Evolutionary conservation across 2,797 vertebrate species (phyloP).

Genomic region (Lutjanus campechanus): DNA sequence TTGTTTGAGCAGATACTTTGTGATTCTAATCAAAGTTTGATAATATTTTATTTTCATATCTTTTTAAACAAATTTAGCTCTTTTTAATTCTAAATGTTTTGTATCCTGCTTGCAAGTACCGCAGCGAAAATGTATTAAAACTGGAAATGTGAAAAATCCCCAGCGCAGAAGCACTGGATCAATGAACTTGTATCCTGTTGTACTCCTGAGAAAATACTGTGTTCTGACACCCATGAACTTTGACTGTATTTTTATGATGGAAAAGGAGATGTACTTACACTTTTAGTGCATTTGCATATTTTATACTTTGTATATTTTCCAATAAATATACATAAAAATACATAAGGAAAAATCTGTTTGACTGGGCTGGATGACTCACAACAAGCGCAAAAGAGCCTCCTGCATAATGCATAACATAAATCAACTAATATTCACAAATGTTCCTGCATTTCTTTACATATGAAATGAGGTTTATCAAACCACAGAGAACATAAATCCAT

Average conservation of each 20-base stretch:
- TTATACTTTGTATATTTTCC: background rate
- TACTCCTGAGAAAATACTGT: too few relatives aligned
- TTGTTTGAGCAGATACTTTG: background rate
- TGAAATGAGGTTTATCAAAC: slow-evolving; percentile 20
- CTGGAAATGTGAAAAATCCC: too few relatives aligned
- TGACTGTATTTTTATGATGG: too few relatives aligned
- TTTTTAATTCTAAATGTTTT: too few relatives aligned
- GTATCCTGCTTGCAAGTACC: too few relatives aligned
- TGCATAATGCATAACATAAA: background rate
- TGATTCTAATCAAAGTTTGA: background rate
- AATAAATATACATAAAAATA: too few relatives aligned
- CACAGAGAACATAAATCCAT: slow-evolving; percentile 17
- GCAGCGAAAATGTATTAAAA: too few relatives aligned
- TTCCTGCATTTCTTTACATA: slow-evolving; percentile 22
- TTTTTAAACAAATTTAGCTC: too few relatives aligned
- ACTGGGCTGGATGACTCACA: slow-evolving; percentile 10
- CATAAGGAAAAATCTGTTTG: background rate
- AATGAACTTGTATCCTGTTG: too few relatives aligned
- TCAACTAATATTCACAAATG: slow-evolving; percentile 3
- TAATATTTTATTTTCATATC: background rate
- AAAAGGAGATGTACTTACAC: too few relatives aligned
- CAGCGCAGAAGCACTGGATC: too few relatives aligned
- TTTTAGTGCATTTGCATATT: background rate
- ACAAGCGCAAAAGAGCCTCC: background rate
- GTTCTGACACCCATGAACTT: too few relatives aligned